Base-by-base conservation (phyloP, 2,888 invertebrate genomes). In the Ditula angustiorana region DNA sequence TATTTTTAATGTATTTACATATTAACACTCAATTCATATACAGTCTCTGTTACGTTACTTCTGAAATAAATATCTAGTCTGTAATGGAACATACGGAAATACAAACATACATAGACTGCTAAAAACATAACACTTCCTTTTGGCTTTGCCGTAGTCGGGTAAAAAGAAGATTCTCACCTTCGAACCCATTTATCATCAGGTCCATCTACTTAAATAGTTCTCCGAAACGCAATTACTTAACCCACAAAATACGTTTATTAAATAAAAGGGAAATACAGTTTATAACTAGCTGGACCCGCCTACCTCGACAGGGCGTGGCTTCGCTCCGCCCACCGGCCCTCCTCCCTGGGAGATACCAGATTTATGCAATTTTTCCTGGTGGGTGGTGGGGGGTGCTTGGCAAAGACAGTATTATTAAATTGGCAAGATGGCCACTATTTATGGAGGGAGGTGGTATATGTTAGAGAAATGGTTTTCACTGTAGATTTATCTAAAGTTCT, bases 321-420 rank as follows among this genome's bases (percentile, higher is more conserved):
- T 21, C 0, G 57, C 68, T 67, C 71, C 74, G 69, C 76, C 75
- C 58, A 68, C 49, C 21, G 52, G 53, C 53, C 52, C 49, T 26
- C 60, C 58, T 69, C 59, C 61, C 61, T 35, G 23, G 41, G 50
- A 37, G 53, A 46, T 64, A 52, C 44, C 53, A 53, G 52, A 16
- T 56, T 55, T 24, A 35, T 47, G 21, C 16, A n/a, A 33, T 41
- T 56, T 58, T 58, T 52, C 26, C 59, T 26, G 10, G 41, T 50
- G 59, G 59, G 53, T 53, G 58, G 57, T n/a, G 10, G 37, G 56
- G 47, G 19, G 23, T 47, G 46, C 2, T 13, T 57, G 57, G 57
- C 33, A 58, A 33, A 26, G 61, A 61, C 61, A 44, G 44, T 60
- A 49, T 46, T 60, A 56, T 33, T 53, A 35, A 50, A 53, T 53